A percentile compares a stretch with the other conserved stretches of the same genome.
Conservation (phyloP, 2,113 vertebrate species). For the Puma concolor region DNA sequence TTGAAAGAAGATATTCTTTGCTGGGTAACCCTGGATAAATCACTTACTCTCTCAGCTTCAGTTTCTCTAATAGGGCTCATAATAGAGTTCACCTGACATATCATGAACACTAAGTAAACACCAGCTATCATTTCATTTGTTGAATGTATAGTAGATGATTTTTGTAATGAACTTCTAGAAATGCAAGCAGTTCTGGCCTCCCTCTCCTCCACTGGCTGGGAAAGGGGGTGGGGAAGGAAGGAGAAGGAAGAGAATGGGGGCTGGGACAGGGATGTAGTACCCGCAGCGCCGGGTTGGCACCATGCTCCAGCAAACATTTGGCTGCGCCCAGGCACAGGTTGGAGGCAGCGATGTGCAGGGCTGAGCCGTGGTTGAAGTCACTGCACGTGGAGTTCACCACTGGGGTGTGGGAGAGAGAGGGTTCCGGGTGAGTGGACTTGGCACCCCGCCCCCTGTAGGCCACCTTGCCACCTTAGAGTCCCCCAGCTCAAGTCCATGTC, state of each 20-base stretch:
- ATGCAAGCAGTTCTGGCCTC: neutral
- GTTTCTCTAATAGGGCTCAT: neutral
- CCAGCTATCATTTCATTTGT: neutral
- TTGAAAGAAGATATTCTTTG: neutral
- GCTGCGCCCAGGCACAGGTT: constrained; percentile 95
- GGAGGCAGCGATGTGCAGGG: constrained; percentile 94
- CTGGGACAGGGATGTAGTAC: constrained; percentile 77
- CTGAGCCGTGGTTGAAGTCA: constrained; percentile 94
- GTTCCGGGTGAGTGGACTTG: fast-evolving
- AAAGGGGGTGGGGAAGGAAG: neutral
- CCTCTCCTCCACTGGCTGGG: neutral
- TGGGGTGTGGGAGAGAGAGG: constrained; percentile 60
- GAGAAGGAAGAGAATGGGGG: neutral
- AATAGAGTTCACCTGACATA: neutral
- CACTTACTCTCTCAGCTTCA: neutral
- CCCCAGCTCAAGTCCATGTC: neutral
- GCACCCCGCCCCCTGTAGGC: neutral
- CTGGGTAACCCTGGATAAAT: neutral
- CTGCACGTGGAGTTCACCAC: constrained; percentile 95
- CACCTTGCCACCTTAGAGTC: neutral
- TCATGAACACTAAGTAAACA: neutral
- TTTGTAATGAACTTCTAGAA: neutral
- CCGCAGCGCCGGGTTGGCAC: constrained; percentile 92
- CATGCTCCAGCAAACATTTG: constrained; percentile 95
- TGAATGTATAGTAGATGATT: neutral